Conservation (phyloP, 2,113 vertebrate species). For the Pampusana beccarii region DNA sequence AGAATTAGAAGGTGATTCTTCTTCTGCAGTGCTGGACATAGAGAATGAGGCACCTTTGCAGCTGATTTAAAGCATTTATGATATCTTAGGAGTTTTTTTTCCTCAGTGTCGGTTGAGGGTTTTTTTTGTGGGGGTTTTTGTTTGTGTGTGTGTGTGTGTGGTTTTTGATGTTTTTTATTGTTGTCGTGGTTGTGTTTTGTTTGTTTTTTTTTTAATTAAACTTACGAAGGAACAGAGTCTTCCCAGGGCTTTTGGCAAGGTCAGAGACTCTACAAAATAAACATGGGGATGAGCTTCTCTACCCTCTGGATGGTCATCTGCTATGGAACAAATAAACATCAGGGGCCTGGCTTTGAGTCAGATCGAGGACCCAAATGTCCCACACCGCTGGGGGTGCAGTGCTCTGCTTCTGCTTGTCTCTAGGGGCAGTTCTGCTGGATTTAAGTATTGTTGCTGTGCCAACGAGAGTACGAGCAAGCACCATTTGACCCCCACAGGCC, state of each 20-base stretch:
- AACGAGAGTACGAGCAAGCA: neutral
- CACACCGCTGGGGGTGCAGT: neutral
- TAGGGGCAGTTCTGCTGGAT: neutral
- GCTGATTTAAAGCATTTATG: conserved; percentile 28
- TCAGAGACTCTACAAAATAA: conserved; percentile 40
- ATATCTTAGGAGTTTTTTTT: neutral
- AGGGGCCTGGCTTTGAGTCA: neutral
- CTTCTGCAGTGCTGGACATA: neutral
- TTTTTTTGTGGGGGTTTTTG: neutral
- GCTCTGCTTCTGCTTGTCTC: neutral
- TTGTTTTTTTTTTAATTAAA: neutral
- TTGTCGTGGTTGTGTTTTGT: neutral
- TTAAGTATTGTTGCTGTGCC: neutral
- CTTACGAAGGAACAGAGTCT: neutral
- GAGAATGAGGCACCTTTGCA: neutral
- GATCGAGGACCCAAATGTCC: neutral
- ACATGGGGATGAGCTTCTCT: neutral
- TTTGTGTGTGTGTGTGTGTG: neutral
- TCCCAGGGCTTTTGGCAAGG: conserved; percentile 32
- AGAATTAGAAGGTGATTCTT: neutral
- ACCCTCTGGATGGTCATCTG: neutral
- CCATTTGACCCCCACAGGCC: accelerated
- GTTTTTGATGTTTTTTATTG: neutral
- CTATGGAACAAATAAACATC: neutral
- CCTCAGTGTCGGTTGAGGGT: neutral